Evolutionary conservation across 1,140 invertebrate species (phyloP).

Genomic region (Lucilia cuprina): DNA sequence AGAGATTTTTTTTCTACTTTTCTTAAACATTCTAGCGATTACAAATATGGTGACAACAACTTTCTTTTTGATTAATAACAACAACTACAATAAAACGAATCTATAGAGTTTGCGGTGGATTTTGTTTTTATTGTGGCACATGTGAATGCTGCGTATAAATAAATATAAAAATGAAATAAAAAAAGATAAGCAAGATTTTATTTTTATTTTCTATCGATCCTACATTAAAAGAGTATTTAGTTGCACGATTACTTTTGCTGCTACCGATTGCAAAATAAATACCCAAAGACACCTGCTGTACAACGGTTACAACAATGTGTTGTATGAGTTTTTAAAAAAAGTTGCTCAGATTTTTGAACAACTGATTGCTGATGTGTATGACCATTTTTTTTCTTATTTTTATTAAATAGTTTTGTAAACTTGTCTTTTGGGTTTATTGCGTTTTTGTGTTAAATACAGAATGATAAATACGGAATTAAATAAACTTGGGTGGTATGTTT

Average conservation of each 20-base stretch:
- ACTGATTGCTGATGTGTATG: no score
- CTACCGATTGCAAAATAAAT: background rate
- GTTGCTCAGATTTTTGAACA: no score
- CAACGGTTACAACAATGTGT: background rate
- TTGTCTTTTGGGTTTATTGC: no score
- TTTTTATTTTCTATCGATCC: background rate
- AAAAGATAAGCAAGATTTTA: background rate
- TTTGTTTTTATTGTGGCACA: background rate
- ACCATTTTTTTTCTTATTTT: no score
- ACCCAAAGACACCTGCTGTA: background rate
- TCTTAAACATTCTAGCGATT: background rate
- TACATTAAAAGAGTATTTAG: background rate
- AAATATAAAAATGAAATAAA: background rate
- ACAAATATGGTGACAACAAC: constrained; percentile 56
- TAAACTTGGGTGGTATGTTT: no score
- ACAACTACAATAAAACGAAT: constrained; percentile 42
- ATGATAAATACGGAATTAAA: no score
- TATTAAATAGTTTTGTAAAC: no score
- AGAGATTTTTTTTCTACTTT: background rate
- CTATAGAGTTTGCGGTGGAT: background rate
- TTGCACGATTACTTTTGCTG: background rate
- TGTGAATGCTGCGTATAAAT: background rate
- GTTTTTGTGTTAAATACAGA: no score
- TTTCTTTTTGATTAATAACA: constrained; percentile 51
- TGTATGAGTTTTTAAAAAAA: no score